Base-by-base conservation (phyloP, 2,888 invertebrate genomes). In the Muscina levida region DNA sequence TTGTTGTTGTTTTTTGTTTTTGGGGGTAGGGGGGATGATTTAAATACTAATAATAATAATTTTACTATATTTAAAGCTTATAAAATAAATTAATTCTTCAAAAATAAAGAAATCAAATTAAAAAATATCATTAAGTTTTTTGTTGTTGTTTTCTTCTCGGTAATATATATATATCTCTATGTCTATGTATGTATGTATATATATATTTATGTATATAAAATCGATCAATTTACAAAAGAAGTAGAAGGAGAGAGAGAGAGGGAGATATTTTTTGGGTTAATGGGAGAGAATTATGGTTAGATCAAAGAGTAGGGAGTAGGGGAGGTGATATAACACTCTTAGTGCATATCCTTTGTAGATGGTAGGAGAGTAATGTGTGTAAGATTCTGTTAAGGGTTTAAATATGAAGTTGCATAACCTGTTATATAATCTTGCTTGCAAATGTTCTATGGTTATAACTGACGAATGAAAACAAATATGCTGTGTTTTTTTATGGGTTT, bases 211-310 rank as follows among this genome's bases (percentile, higher is more conserved):
- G 31, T 57, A 70, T 83, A 88, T 89, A 89, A 89, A 88, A 89
- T 89, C 90, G 90, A 89, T 90, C 88, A 90, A 89, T 90, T 89
- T 89, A 89, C 88, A 90, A 88, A 87, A 84, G 62, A 62, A 62
- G 11, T 59, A 13, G 17, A 39, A 19, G 46, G 46, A 67, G 67
- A 46, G n/a, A 44, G n/a, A 24, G 44, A 59, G 75, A 72, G 51
- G 10, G 51, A 53, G n/a, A 11, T 53, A 13, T n/a, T 48, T 48
- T 10, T 15, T 17, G 8, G 26, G 31, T 31, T 13, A 26, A 17
- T 11, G 48, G 48, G 44, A 13, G n/a, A n/a, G n/a, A n/a, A n/a
- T n/a, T n/a, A n/a, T 44, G 44, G 44, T 31, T 31, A 31, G 31
- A 5, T 31, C 31, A 31, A 31, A 10, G 51, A 22, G 2, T 19